Base-by-base conservation (phyloP, 2,113 vertebrate species). In the Megaleporinus macrocephalus region DNA sequence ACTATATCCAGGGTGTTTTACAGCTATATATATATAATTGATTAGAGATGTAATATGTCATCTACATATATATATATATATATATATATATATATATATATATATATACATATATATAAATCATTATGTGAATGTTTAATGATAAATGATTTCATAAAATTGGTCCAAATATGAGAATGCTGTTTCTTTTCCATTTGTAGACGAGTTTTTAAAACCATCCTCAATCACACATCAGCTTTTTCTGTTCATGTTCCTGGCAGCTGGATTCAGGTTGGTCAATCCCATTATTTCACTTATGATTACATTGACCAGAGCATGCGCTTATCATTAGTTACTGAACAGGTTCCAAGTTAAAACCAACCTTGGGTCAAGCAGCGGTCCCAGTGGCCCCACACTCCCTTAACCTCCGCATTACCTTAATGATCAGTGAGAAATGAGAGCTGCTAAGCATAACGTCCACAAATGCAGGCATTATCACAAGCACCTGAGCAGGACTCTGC, bases 381-480 rank as follows among this genome's bases (percentile, higher is more conserved):
- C 73, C 83, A 69, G 77, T 26, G 72, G 86, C 69, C 49, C 71
- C 63, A 84, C 80, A 72, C 76, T 83, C 83, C 78, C 29, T 36
- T 75, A 84, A 86, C 78, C 85, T 78, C 66, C 73, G 73, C 79
- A 83, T 83, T 83, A 75, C 86, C 11, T 69, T 87, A 89, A 90
- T 91, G 87, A 89, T 89, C 83, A 69, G 63, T 87, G 88, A 92
- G 89, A 89, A 92, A 91, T 91, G 83, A 84, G 86, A 90, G 89
- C 85, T 88, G 86, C 88, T 86, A 90, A 86, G 84, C 89, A 88
- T 90, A 90, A 90, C 89, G 87, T 88, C 86, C 87, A 87, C 81
- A 88, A 90, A 90, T 83, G 85, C 87, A 82, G 41, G 70, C 75
- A 88, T 89, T 86, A 87, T 84, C 86, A 86, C 81, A 82, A 77